Percentiles rank a stretch among this genome's conserved stretches.
Conservation (phyloP, 1,140 invertebrate genomes). For the Hesperophylax magnus region DNA sequence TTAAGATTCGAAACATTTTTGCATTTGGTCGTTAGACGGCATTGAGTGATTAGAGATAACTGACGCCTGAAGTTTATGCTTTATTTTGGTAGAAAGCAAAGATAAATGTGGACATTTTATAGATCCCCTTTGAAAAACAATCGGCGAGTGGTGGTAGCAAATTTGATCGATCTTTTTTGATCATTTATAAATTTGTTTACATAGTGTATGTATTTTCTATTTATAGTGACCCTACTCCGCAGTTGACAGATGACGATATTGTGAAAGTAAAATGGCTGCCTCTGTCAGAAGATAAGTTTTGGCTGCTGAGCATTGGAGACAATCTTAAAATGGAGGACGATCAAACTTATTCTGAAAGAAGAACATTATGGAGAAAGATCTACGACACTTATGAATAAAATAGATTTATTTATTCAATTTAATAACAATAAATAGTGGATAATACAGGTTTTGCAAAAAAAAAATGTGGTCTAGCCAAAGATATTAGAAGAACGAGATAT, state of each 20-base stretch:
- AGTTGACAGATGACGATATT: background rate
- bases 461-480: too few relatives aligned
- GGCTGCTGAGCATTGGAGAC: slow-evolving; percentile 35
- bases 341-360: slow-evolving; percentile 32
- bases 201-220: background rate
- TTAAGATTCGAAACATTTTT: background rate
- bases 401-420: too few relatives aligned
- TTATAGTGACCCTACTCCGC: slow-evolving; percentile 50
- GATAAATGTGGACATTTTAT: too few relatives aligned
- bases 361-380: slow-evolving; percentile 42
- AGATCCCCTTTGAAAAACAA: too few relatives aligned
- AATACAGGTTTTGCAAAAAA: too few relatives aligned
- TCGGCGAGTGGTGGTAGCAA: background rate
- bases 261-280: slow-evolving; percentile 47
- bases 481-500: too few relatives aligned
- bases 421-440: too few relatives aligned
- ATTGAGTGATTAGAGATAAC: too few relatives aligned
- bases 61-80: too few relatives aligned
- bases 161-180: background rate
- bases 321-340: slow-evolving; percentile 25
- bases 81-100: too few relatives aligned
- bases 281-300: background rate
- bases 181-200: background rate
- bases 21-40: too few relatives aligned
- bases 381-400: slow-evolving; percentile 6